phyloP scores from a whole-genome alignment of 2,888 invertebrate species.

The Norana najaformis region DNA sequence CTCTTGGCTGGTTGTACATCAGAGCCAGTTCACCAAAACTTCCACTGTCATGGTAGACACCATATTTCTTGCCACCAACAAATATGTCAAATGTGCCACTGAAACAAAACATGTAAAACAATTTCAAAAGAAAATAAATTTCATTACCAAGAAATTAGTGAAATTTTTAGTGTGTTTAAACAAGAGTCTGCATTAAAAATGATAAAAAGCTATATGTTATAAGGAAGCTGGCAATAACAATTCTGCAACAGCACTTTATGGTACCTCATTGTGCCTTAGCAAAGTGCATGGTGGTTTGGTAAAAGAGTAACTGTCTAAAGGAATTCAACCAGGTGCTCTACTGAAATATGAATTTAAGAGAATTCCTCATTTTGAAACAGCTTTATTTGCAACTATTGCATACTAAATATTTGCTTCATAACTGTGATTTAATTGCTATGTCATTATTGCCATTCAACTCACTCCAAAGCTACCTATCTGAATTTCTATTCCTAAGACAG shows the following conservation, averaged over 20 bases:
- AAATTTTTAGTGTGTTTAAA: neutral
- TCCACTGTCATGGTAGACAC: constrained; percentile 59
- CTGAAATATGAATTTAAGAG: neutral
- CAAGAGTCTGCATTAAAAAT: neutral
- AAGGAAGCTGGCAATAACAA: neutral
- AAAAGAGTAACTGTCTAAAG: neutral
- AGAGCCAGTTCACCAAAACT: constrained; percentile 63
- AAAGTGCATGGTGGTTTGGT: neutral
- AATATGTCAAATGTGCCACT: constrained; percentile 64
- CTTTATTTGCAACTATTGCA: neutral
- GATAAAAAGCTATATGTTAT: neutral
- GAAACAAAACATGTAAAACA: neutral
- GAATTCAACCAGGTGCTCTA: neutral
- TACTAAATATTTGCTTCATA: too few relatives aligned
- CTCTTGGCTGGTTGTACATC: constrained; percentile 63
- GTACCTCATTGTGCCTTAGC: neutral
- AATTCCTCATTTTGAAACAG: neutral
- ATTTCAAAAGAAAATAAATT: neutral
- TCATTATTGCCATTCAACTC: neutral
- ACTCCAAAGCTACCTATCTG: neutral
- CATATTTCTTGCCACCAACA: constrained; percentile 56
- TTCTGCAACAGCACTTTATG: neutral
- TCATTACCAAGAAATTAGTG: neutral
- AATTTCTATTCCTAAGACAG: neutral
- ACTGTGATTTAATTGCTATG: too few relatives aligned